phyloP scores from a whole-genome alignment of 2,888 invertebrate species.

The Pyralis farinalis region DNA sequence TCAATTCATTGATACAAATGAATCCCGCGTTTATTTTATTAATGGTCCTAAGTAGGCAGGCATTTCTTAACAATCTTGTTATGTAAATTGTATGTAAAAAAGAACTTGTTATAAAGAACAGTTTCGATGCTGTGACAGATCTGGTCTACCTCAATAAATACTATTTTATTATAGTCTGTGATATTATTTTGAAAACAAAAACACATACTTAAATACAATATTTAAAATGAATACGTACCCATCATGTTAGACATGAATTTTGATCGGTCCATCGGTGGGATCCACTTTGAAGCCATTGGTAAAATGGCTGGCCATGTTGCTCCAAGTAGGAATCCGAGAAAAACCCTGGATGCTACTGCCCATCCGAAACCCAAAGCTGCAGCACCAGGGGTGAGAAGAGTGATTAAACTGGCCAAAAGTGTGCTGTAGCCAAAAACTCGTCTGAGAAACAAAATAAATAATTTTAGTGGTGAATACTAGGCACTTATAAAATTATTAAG shows the following conservation, averaged over 20 bases:
- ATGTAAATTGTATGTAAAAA: no score
- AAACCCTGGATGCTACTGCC: slow-evolving; percentile 86
- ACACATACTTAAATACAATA: no score
- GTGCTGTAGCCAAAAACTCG: slow-evolving; percentile 94
- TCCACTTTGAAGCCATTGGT: slow-evolving; percentile 96
- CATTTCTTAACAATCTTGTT: no score
- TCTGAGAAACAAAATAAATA: slow-evolving; percentile 38
- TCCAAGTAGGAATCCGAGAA: slow-evolving; percentile 90
- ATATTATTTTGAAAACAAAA: no score
- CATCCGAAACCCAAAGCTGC: slow-evolving; percentile 86
- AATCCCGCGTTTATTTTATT: slow-evolving; percentile 1
- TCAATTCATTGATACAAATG: slow-evolving; percentile 2
- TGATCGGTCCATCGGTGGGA: slow-evolving; percentile 95
- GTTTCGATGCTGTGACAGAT: no score
- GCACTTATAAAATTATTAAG: no score
- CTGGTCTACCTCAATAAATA: no score
- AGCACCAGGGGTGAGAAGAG: slow-evolving; percentile 89
- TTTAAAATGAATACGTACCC: slow-evolving; percentile 79
- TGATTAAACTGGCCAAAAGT: slow-evolving; percentile 89
- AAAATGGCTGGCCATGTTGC: slow-evolving; percentile 97
- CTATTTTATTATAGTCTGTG: no score
- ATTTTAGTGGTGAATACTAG: no score
- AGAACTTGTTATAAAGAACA: no score
- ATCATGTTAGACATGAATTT: slow-evolving; percentile 96
- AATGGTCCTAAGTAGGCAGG: not conserved